Evolutionary conservation across 1,140 invertebrate species (phyloP).

Genomic region (Lutraria rhynchaena): DNA sequence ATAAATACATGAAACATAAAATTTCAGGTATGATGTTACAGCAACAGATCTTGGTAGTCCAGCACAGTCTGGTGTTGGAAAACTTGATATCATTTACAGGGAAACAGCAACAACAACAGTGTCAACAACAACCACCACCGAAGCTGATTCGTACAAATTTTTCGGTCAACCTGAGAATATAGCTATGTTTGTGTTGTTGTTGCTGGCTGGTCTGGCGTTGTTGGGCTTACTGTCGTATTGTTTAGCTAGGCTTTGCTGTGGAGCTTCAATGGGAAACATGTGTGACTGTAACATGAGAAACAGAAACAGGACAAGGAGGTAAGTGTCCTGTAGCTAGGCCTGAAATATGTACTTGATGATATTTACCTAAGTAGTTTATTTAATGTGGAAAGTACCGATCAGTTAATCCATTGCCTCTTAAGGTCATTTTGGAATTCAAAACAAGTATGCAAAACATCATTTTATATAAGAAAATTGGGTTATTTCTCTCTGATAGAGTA

Average conservation of each 20-base stretch:
- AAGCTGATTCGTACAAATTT: neutral
- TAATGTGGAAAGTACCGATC: too few species aligned
- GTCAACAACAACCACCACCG: neutral
- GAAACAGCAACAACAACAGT: neutral
- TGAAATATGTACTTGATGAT: too few species aligned
- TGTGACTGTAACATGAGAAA: neutral
- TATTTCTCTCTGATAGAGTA: too few species aligned
- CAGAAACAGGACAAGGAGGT: too few species aligned
- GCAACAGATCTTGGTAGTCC: neutral
- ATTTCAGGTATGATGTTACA: neutral
- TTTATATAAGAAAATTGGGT: too few species aligned
- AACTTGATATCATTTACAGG: neutral
- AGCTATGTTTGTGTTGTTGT: slow-evolving; percentile 1
- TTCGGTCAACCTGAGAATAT: neutral
- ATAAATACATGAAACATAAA: neutral
- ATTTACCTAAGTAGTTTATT: too few species aligned
- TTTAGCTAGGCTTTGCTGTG: neutral
- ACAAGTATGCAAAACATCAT: too few species aligned
- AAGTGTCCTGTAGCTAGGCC: too few species aligned
- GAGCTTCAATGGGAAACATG: neutral
- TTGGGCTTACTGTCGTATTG: neutral
- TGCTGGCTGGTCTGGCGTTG: neutral
- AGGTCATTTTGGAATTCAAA: too few species aligned
- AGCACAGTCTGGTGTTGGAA: neutral
- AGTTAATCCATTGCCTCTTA: too few species aligned